Evolutionary conservation across 1,140 invertebrate species (phyloP).

Genomic region (Akabosia matsudoensis): DNA sequence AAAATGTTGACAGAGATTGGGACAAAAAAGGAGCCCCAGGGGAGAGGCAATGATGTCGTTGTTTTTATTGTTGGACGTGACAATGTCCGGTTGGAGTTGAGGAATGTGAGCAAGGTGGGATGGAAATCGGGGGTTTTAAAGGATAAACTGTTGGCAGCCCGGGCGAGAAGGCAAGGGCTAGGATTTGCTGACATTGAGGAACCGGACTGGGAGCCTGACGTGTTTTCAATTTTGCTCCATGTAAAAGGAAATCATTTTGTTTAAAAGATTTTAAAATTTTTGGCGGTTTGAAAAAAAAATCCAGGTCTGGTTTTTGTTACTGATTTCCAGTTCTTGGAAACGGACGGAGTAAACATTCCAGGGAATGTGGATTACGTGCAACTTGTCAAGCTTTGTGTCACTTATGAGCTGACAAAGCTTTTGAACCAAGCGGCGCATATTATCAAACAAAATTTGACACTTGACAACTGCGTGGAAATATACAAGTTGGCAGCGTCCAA

Average conservation of each 20-base stretch:
- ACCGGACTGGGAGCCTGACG: not conserved
- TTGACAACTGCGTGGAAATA: not conserved
- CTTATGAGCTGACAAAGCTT: not conserved
- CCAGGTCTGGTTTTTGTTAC: too few species aligned
- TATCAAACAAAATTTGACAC: not conserved
- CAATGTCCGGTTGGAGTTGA: not conserved
- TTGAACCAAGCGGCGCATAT: not conserved
- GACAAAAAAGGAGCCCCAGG: too few species aligned
- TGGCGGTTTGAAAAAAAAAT: too few species aligned
- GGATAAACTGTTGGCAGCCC: not conserved
- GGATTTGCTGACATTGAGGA: not conserved
- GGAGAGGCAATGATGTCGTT: too few species aligned
- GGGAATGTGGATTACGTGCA: not conserved
- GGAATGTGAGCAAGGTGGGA: not conserved
- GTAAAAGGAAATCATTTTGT: too few species aligned
- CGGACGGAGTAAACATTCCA: not conserved
- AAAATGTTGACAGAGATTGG: not conserved
- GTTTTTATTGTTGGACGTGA: not conserved
- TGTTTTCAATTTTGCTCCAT: not conserved
- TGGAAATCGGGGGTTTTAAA: not conserved
- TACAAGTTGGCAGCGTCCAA: not conserved
- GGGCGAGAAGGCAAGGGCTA: too few species aligned
- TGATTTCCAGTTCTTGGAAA: not conserved
- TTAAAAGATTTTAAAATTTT: not conserved
- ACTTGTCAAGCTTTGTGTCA: not conserved